phyloP scores from a whole-genome alignment of 2,113 vertebrate species.

The Aleadryas rufinucha region DNA sequence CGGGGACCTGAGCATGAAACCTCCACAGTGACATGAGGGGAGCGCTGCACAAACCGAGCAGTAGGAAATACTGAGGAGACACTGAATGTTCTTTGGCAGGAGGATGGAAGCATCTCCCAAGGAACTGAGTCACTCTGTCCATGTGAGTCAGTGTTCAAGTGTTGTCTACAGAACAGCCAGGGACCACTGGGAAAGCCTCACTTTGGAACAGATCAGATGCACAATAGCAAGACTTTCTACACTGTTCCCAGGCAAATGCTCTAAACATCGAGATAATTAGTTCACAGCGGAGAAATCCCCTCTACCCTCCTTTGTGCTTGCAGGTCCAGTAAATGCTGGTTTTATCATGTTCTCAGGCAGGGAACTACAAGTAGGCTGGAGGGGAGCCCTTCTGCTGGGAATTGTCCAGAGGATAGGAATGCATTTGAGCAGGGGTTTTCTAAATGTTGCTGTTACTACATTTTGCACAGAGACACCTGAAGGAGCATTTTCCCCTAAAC shows the following conservation, averaged over 20 bases:
- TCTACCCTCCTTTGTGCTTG: neutral
- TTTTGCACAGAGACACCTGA: neutral
- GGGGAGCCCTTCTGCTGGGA: neutral
- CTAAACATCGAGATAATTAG: neutral
- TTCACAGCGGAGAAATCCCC: neutral
- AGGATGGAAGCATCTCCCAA: neutral
- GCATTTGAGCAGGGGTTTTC: neutral
- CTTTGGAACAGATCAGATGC: neutral
- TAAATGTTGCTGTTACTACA: neutral
- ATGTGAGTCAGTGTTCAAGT: rapidly evolving
- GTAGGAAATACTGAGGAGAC: neutral
- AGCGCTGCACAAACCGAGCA: neutral
- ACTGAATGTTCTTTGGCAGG: rapidly evolving
- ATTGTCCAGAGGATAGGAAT: neutral
- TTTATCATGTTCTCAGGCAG: neutral
- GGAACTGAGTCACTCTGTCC: neutral
- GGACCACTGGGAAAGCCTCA: neutral
- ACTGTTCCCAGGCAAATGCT: neutral
- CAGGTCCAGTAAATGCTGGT: neutral
- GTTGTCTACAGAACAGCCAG: neutral
- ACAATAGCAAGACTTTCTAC: neutral
- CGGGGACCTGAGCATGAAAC: neutral
- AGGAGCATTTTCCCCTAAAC: neutral
- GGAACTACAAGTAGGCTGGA: neutral
- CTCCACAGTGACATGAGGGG: rapidly evolving